A percentile compares a stretch with the other conserved stretches of the same genome.
These are phyloP conservation scores for Pseudobourletiella spinata DNA, from an alignment of 1,140 invertebrate species.

Conservation along the genomic window DNA sequence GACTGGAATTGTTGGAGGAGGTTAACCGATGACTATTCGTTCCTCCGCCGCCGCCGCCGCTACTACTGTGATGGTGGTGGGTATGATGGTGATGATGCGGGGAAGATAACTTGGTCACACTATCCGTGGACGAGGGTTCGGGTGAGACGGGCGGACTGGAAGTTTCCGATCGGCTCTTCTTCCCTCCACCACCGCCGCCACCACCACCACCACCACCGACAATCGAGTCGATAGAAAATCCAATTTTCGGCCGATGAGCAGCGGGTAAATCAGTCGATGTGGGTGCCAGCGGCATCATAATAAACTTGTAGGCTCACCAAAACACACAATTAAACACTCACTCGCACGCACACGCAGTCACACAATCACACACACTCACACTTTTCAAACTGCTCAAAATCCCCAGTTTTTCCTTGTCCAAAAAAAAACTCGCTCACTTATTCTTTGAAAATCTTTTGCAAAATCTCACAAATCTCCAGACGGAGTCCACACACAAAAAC, in stretches of 20 bases:
- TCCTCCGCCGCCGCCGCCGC: not conserved
- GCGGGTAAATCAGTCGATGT: constrained; percentile 71
- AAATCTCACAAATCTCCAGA: too few relatives aligned
- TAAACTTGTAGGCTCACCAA: too few relatives aligned
- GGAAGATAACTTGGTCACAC: constrained; percentile 5
- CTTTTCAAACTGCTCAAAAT: too few relatives aligned
- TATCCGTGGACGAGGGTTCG: constrained; percentile 33
- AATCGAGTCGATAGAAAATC: constrained; percentile 89
- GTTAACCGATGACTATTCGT: constrained; percentile 8
- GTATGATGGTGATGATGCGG: constrained; percentile 25
- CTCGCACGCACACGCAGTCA: not conserved
- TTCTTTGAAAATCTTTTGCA: too few relatives aligned
- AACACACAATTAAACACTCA: too few relatives aligned
- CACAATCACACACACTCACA: too few relatives aligned
- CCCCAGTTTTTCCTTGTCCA: too few relatives aligned
- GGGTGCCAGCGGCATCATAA: constrained; percentile 83
- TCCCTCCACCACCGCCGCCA: too few relatives aligned
- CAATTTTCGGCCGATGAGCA: constrained; percentile 76
- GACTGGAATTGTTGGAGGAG: constrained; percentile 16
- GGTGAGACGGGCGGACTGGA: constrained; percentile 34
- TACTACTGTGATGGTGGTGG: constrained; percentile 18
- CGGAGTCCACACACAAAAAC: too few relatives aligned
- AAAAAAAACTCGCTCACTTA: too few relatives aligned
- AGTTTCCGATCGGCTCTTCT: constrained; percentile 30
- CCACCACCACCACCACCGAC: too few relatives aligned